A percentile compares a stretch with the other conserved stretches of the same genome.
These are phyloP conservation scores for Peromyscus aztecus DNA, from an alignment of 2,797 vertebrate species.

Conservation along the genomic window DNA sequence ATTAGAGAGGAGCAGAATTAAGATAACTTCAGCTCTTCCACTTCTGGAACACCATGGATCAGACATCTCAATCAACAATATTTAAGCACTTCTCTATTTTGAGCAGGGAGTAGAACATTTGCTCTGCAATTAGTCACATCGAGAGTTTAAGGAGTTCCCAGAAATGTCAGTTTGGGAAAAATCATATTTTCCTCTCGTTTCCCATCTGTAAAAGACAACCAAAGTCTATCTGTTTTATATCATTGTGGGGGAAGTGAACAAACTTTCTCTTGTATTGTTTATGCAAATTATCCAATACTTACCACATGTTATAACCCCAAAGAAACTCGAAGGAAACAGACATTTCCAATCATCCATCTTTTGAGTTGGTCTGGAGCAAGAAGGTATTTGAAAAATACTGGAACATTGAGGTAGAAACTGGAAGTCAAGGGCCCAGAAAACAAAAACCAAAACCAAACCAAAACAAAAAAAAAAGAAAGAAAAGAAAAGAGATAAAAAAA, in stretches of 20 bases:
- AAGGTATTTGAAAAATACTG: neutral
- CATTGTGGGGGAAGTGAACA: neutral
- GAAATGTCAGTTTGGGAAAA: neutral
- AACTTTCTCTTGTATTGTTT: neutral
- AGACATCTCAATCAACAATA: neutral
- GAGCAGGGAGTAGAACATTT: neutral
- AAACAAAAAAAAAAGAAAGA: neutral
- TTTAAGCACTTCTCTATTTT: neutral
- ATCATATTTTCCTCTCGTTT: neutral
- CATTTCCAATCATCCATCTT: neutral
- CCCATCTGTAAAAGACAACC: neutral
- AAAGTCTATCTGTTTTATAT: neutral
- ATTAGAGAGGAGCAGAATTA: neutral
- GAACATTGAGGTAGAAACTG: conserved; percentile 3
- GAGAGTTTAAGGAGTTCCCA: neutral
- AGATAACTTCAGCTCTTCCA: neutral
- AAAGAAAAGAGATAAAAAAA: neutral
- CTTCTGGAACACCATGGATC: neutral
- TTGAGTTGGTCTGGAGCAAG: neutral
- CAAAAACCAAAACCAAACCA: neutral
- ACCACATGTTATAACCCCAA: neutral
- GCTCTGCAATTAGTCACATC: neutral
- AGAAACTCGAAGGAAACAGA: neutral
- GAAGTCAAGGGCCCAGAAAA: neutral
- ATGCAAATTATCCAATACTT: neutral